A percentile compares a stretch with the other conserved stretches of the same genome.
Conservation (phyloP, 2,888 invertebrate genomes). For the Diachrysia chrysitis region DNA sequence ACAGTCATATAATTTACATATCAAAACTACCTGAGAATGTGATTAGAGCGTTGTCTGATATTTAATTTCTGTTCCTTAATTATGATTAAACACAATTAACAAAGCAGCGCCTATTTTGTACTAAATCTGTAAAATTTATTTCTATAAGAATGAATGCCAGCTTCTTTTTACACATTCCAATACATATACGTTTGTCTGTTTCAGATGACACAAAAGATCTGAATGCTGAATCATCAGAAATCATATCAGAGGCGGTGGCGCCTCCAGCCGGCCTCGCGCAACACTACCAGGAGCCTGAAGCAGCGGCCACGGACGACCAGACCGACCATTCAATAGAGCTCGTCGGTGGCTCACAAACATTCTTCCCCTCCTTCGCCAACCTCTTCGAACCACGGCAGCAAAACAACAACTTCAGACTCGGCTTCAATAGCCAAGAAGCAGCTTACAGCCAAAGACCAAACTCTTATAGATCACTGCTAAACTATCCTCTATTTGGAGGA, state of each 20-base stretch:
- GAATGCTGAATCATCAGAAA: conserved; percentile 85
- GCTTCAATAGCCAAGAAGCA: conserved; percentile 89
- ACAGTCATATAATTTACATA: conserved; percentile 50
- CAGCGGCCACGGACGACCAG: conserved; percentile 72
- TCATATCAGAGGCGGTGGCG: conserved; percentile 82
- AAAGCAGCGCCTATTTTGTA: not conserved
- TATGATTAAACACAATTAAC: not conserved
- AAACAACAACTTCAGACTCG: conserved; percentile 89
- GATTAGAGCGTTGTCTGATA: conserved; percentile 12
- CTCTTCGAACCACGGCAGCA: conserved; percentile 89
- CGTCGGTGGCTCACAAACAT: conserved; percentile 90
- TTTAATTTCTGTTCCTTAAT: conserved; percentile 5
- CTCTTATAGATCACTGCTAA: conserved; percentile 83
- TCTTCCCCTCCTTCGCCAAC: conserved; percentile 94
- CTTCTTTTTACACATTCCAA: conserved; percentile 38
- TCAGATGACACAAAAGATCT: conserved; percentile 82
- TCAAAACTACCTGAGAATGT: conserved; percentile 34
- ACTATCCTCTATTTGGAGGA: conserved; percentile 82
- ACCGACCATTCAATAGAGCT: conserved; percentile 88
- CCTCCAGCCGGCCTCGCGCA: conserved; percentile 71
- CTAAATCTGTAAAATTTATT: no score
- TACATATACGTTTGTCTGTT: conserved; percentile 66
- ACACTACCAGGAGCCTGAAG: conserved; percentile 66
- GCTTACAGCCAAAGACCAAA: conserved; percentile 90
- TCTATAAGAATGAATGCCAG: not conserved